Conservation (phyloP, 2,888 invertebrate genomes). For the Gerris lacustris region DNA sequence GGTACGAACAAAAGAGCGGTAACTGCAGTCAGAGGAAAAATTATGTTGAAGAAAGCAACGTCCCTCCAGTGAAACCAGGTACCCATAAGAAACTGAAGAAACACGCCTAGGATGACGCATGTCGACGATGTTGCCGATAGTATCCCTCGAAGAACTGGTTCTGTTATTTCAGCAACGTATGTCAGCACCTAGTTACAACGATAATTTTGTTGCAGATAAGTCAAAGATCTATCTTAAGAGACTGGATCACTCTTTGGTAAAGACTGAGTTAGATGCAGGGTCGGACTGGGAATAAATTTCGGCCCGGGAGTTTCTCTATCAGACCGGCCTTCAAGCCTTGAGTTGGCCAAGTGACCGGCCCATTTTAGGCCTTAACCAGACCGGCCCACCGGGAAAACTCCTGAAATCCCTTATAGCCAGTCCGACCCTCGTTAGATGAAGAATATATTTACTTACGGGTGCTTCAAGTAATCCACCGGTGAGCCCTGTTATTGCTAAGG, state of each 20-base stretch:
- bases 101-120: constrained; percentile 61
- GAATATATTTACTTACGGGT: constrained; percentile 40
- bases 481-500: constrained; percentile 57
- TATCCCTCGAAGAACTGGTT: constrained; percentile 63
- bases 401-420: too few species aligned
- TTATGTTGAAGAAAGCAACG: constrained; percentile 48
- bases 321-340: too few species aligned
- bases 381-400: too few species aligned
- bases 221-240: too few species aligned
- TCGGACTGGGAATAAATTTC: too few species aligned
- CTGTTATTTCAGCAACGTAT: constrained; percentile 72
- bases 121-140: constrained; percentile 62
- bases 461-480: constrained; percentile 69
- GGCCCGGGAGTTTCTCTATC: too few species aligned
- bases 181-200: constrained; percentile 51
- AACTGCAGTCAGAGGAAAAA: constrained; percentile 42
- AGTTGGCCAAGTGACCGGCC: too few species aligned
- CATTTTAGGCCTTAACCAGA: too few species aligned
- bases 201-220: background rate
- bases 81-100: constrained; percentile 62
- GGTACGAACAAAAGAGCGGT: constrained; percentile 57
- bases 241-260: too few species aligned
- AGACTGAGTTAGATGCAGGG: too few species aligned
- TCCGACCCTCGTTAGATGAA: too few species aligned
- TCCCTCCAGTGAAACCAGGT: constrained; percentile 58